phyloP scores from a whole-genome alignment of 2,888 invertebrate species.

The Synanthedon andrenaeformis region DNA sequence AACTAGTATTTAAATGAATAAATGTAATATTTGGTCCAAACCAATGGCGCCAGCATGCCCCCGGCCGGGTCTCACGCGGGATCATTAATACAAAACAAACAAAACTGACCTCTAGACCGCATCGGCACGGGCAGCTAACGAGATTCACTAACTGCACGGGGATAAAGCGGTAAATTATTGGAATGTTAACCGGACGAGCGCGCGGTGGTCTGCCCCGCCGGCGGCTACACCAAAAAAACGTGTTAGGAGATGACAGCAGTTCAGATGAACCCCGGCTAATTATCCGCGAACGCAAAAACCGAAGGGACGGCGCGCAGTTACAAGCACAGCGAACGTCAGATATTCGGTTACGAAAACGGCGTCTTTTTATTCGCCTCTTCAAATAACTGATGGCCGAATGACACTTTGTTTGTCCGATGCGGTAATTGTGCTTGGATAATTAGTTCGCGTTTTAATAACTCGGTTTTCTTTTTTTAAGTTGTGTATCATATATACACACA shows the following conservation, averaged over 20 bases:
- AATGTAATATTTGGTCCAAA: slow-evolving; percentile 62
- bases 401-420: slow-evolving; percentile 25
- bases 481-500: too few species aligned
- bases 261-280: slow-evolving; percentile 54
- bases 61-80: slow-evolving; percentile 52
- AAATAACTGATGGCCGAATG: slow-evolving; percentile 34
- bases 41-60: slow-evolving; percentile 60
- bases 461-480: too few species aligned
- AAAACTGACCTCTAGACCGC: slow-evolving; percentile 60
- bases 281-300: slow-evolving; percentile 47
- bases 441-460: background rate
- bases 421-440: background rate
- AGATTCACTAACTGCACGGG: slow-evolving; percentile 60
- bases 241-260: slow-evolving; percentile 62
- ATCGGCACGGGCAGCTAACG: slow-evolving; percentile 53
- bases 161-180: slow-evolving; percentile 69
- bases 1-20: slow-evolving; percentile 39
- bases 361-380: slow-evolving; percentile 34
- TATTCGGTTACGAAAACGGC: slow-evolving; percentile 37
- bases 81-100: slow-evolving; percentile 69
- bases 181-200: slow-evolving; percentile 43
- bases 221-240: slow-evolving; percentile 50
- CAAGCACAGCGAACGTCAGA: slow-evolving; percentile 40
- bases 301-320: slow-evolving; percentile 37
- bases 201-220: slow-evolving; percentile 45